phyloP scores from a whole-genome alignment of 2,888 invertebrate species.

The Auanema freiburgensis region DNA sequence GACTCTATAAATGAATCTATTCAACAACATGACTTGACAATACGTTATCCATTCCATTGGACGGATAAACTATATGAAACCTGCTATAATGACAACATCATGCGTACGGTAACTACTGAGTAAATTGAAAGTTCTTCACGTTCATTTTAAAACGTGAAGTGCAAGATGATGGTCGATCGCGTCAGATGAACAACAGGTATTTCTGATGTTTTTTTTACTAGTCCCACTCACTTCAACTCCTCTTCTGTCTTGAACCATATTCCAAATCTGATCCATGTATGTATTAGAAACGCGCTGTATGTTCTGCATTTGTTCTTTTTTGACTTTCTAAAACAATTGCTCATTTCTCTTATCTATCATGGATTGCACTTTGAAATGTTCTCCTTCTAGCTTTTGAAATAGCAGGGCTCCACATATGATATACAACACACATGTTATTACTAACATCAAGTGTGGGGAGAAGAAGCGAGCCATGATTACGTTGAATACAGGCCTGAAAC shows the following conservation, averaged over 20 bases:
- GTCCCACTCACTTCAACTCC: too few relatives aligned
- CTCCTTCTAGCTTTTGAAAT: slow-evolving; percentile 41
- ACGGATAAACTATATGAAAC: too few relatives aligned
- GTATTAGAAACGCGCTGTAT: slow-evolving; percentile 45
- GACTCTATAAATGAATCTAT: slow-evolving; percentile 17
- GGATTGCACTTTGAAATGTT: slow-evolving; percentile 32
- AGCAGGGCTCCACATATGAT: slow-evolving; percentile 52
- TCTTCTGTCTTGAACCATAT: slow-evolving; percentile 12
- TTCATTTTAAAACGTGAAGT: too few relatives aligned
- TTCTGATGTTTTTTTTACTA: too few relatives aligned
- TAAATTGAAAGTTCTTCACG: too few relatives aligned
- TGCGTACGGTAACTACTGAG: too few relatives aligned
- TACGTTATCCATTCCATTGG: too few relatives aligned
- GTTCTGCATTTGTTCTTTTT: slow-evolving; percentile 38
- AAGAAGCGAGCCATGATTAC: slow-evolving; percentile 42
- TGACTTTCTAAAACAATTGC: slow-evolving; percentile 29
- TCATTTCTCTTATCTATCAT: slow-evolving; percentile 4
- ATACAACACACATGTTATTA: slow-evolving; percentile 51
- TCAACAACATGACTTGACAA: too few relatives aligned
- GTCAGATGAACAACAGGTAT: too few relatives aligned
- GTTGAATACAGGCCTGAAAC: slow-evolving; percentile 22
- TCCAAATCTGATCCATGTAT: slow-evolving; percentile 45
- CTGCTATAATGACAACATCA: too few relatives aligned
- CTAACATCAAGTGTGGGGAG: slow-evolving; percentile 54
- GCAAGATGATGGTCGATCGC: too few relatives aligned